phyloP scores from a whole-genome alignment of 2,113 vertebrate species.

The Myiozetetes cayanensis region DNA sequence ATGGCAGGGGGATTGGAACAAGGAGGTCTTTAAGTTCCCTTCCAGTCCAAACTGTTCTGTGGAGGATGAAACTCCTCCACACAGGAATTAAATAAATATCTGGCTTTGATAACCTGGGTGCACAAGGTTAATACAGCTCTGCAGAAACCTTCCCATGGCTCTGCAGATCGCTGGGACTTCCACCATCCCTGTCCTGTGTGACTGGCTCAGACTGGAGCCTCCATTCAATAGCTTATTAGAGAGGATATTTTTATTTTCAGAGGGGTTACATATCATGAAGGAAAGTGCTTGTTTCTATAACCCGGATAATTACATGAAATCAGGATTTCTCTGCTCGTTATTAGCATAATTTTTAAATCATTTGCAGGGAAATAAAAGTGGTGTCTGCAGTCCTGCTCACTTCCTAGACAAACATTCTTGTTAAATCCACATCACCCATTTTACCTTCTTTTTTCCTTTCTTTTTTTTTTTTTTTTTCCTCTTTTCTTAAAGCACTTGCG shows the following conservation, averaged over 20 bases:
- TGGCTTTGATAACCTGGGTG: neutral
- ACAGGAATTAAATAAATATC: accelerated
- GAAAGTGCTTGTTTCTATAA: neutral
- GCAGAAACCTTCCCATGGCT: neutral
- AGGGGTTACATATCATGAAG: neutral
- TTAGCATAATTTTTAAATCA: neutral
- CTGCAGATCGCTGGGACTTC: neutral
- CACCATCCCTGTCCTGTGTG: neutral
- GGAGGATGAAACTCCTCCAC: neutral
- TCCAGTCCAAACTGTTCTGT: neutral
- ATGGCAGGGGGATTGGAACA: neutral
- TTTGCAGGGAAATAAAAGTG: neutral
- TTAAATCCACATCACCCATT: constrained; percentile 13
- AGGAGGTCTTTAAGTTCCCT: accelerated
- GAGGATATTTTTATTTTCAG: neutral
- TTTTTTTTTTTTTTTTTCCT: too few species aligned
- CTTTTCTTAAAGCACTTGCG: neutral
- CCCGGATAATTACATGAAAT: neutral
- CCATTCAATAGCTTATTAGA: neutral
- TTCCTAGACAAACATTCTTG: constrained; percentile 34
- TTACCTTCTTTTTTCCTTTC: neutral
- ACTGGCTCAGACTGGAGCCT: neutral
- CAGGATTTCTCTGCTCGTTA: neutral
- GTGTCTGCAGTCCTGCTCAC: neutral
- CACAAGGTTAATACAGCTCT: neutral